phyloP scores from a whole-genome alignment of 2,888 invertebrate genomes.

The Xanthia icteritia region DNA sequence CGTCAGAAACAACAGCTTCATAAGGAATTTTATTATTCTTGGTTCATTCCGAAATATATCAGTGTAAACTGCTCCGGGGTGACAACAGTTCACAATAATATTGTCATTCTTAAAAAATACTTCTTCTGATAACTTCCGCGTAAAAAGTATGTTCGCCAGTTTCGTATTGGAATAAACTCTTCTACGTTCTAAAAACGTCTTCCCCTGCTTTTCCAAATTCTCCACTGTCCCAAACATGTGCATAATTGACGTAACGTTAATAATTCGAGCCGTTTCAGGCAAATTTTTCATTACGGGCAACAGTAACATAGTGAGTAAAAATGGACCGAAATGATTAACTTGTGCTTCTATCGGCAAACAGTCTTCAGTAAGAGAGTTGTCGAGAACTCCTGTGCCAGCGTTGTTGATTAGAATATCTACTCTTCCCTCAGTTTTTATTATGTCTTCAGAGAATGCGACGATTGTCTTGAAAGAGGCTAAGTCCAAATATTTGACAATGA shows the following conservation, averaged over 20 bases:
- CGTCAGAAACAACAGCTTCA: constrained; percentile 62
- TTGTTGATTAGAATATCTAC: constrained; percentile 96
- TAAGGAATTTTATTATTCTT: constrained; percentile 85
- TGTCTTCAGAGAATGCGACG: constrained; percentile 93
- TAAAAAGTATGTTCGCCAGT: constrained; percentile 93
- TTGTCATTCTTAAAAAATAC: constrained; percentile 88
- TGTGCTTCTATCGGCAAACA: constrained; percentile 96
- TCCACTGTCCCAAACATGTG: constrained; percentile 92
- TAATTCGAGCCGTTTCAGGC: constrained; percentile 92
- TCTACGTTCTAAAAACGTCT: constrained; percentile 86
- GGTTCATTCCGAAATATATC: constrained; percentile 94
- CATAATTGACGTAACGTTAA: constrained; percentile 94
- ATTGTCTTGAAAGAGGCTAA: constrained; percentile 93
- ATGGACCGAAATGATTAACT: constrained; percentile 97
- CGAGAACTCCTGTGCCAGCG: constrained; percentile 93
- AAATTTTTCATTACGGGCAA: constrained; percentile 93
- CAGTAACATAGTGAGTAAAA: constrained; percentile 95
- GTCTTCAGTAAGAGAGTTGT: constrained; percentile 93
- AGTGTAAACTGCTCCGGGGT: constrained; percentile 95
- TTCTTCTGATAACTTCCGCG: constrained; percentile 92
- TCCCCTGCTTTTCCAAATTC: constrained; percentile 92
- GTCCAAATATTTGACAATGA: constrained; percentile 93
- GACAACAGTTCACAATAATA: constrained; percentile 94
- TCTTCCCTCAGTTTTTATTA: constrained; percentile 92
- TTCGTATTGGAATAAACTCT: constrained; percentile 92